Conservation (phyloP, 2,113 vertebrate species). For the Aspidoscelis tigris region DNA sequence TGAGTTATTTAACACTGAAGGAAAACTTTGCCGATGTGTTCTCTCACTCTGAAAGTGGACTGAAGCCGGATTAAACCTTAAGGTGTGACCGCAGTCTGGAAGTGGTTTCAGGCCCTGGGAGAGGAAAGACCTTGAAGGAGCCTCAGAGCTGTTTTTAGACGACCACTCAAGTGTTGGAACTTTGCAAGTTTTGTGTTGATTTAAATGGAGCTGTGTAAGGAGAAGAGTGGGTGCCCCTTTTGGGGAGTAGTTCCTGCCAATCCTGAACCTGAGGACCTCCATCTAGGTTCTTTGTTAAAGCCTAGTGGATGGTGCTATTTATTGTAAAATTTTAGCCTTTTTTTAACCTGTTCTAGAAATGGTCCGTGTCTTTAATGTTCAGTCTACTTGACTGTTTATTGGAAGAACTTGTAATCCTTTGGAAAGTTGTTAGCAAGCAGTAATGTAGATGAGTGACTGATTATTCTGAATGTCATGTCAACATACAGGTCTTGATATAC, state of each 20-base stretch:
- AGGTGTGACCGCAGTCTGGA: background rate
- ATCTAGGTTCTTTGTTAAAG: no score
- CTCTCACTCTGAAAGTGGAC: no score
- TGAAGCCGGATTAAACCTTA: no score
- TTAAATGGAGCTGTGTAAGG: background rate
- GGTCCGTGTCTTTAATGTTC: background rate
- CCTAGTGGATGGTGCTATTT: no score
- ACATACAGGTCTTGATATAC: background rate
- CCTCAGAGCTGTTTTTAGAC: background rate
- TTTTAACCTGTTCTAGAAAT: background rate
- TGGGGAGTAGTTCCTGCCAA: background rate
- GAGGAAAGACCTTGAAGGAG: background rate
- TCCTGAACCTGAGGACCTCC: background rate
- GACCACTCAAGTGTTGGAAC: background rate
- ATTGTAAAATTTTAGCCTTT: background rate
- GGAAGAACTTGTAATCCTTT: background rate
- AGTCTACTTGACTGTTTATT: background rate
- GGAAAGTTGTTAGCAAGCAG: background rate
- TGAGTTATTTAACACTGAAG: no score
- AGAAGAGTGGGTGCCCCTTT: background rate
- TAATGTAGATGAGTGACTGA: background rate
- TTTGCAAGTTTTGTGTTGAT: background rate
- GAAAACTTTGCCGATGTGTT: no score
- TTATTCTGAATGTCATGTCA: background rate
- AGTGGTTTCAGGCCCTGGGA: rapidly evolving